Evolutionary conservation across 1,140 invertebrate genomes (phyloP), one percentile per base, ranked within the genome.

Genomic region (Paraescarpia echinospica): DNA sequence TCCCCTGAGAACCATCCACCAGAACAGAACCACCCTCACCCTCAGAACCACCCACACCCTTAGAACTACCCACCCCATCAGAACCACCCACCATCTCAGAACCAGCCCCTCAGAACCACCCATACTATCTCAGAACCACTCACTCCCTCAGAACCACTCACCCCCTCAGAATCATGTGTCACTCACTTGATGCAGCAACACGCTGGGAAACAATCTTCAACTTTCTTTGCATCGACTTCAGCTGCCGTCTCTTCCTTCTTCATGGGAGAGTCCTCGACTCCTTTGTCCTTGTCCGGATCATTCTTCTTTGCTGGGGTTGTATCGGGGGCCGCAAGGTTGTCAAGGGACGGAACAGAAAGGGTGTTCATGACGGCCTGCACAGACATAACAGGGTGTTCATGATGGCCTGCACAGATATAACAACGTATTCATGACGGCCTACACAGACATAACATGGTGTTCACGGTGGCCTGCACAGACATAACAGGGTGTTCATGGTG

Each of bases 281-380:
- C 98, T 94, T 98, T 98, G 95, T 98, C 99, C 95, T 98, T 98
- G 96, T 98, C 98, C 95, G 98, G 98, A 94, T 98, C 98, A 96
- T 98, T 98, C 95, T 98, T 98, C 92, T 97, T 97, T 94, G 98
- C 97, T 96, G 98, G 9, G 59, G 9, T 77, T 77, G 59, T 12
- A 77, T 77, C 59, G 59, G 59, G 59, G 59, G 59, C 18, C 0
- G 59, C 27, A 2, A 31, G 59, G 22, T 6, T 14, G 18, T 4
- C 59, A 31, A 77, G 59, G 9, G 59, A 77, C 2, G 59, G 59
- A 6, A 77, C 59, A 77, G 59, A 77, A 6, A 77, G 59, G 59
- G 59, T 77, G 59, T 77, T 77, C 59, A 77, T 77, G 59, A 77
- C 59, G 27, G 59, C 59, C 59, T 77, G 41, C 41, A 41, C 41